These are phyloP conservation scores for Melanotus villosus DNA, from an alignment of 2,888 invertebrate species.

Conservation along the genomic window DNA sequence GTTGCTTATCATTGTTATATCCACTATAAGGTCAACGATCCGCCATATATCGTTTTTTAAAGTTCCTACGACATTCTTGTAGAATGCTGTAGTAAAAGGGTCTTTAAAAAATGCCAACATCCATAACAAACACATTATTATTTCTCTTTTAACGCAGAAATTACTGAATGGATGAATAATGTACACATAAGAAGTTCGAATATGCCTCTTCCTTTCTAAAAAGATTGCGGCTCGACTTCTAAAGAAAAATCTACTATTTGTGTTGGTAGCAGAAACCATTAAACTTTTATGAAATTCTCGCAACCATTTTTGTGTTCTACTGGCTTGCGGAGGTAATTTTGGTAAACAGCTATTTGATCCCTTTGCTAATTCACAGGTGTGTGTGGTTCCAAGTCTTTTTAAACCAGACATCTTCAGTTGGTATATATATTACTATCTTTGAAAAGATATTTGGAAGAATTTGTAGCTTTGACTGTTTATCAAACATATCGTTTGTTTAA, in stretches of 20 bases:
- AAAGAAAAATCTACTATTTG: slow-evolving; percentile 57
- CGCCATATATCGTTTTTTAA: background rate
- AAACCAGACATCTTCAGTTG: background rate
- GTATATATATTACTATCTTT: too few relatives aligned
- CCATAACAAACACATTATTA: slow-evolving; percentile 43
- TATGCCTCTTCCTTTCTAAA: slow-evolving; percentile 63
- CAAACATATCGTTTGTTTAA: too few relatives aligned
- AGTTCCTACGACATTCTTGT: background rate
- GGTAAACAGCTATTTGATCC: slow-evolving; percentile 63
- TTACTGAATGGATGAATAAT: slow-evolving; percentile 64
- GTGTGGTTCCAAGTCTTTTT: slow-evolving; percentile 43
- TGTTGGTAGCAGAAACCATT: slow-evolving; percentile 59
- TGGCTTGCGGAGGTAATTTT: slow-evolving; percentile 63
- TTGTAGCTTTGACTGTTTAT: too few relatives aligned
- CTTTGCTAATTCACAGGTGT: slow-evolving; percentile 59
- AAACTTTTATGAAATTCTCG: slow-evolving; percentile 60
- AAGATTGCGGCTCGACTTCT: slow-evolving; percentile 62
- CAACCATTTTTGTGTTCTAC: slow-evolving; percentile 54
- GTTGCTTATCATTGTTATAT: slow-evolving; percentile 54
- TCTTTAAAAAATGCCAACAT: slow-evolving; percentile 40
- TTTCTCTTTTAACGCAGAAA: slow-evolving; percentile 39
- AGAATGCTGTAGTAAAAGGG: slow-evolving; percentile 42
- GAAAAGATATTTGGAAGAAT: background rate
- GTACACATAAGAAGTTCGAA: slow-evolving; percentile 59
- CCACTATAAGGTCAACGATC: slow-evolving; percentile 50